A percentile compares a stretch with the other conserved stretches of the same genome.
Evolutionary conservation across 2,113 vertebrate genomes (phyloP).

Genomic region (Engystomops pustulosus): DNA sequence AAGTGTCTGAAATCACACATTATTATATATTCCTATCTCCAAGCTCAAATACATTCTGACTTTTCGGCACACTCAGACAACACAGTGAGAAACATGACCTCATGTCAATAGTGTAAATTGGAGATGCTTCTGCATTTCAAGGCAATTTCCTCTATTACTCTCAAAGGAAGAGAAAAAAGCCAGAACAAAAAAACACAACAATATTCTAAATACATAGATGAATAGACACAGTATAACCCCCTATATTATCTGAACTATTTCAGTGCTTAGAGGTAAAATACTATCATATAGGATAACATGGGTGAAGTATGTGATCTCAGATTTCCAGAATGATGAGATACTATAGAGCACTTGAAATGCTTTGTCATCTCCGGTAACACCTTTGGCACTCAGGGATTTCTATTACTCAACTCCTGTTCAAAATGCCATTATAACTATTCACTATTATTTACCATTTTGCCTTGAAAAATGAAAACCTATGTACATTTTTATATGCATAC

Average conservation of each 20-base stretch:
- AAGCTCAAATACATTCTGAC: neutral
- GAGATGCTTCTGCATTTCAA: neutral
- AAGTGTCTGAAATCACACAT: constrained; percentile 14
- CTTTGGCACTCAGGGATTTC: no score
- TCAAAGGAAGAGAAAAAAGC: neutral
- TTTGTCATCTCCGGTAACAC: no score
- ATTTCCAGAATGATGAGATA: no score
- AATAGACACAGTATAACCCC: neutral
- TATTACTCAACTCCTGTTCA: no score
- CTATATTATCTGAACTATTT: no score
- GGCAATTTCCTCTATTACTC: neutral
- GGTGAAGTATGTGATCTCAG: no score
- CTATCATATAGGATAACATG: no score
- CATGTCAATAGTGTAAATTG: neutral
- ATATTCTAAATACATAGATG: neutral
- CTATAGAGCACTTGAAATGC: no score
- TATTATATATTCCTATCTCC: constrained; percentile 1
- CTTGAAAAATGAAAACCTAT: no score
- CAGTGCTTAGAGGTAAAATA: neutral
- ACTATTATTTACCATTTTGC: no score
- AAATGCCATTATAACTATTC: no score
- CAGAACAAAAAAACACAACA: neutral
- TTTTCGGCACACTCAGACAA: neutral
- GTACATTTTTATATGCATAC: no score
- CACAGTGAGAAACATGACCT: neutral